phyloP scores from a whole-genome alignment of 2,113 vertebrate genomes.

The Oenanthe melanoleuca region DNA sequence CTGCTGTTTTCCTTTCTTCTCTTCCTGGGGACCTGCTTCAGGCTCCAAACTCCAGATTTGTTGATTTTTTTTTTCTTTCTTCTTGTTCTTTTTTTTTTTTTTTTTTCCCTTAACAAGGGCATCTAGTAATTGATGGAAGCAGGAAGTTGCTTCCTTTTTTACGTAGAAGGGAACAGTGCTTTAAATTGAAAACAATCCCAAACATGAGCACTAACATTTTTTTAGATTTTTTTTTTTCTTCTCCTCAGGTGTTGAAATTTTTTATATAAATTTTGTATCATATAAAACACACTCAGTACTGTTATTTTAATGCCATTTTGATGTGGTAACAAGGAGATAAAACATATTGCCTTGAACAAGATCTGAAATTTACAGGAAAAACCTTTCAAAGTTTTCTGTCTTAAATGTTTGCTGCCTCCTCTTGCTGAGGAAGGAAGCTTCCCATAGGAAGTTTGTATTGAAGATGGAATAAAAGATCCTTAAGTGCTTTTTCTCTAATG shows the following conservation, averaged over 20 bases:
- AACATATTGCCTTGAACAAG: background rate
- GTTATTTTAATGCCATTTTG: background rate
- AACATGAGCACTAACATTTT: background rate
- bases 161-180: background rate
- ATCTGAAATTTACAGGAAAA: background rate
- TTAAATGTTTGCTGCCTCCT: background rate
- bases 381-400: background rate
- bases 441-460: background rate
- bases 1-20: conserved; percentile 2
- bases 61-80: background rate
- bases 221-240: background rate
- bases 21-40: background rate
- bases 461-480: background rate
- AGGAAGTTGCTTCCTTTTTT: background rate
- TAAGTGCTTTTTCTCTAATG: background rate
- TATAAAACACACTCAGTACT: background rate
- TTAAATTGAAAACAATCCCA: background rate
- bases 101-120: background rate
- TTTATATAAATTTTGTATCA: background rate
- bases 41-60: background rate
- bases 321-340: background rate
- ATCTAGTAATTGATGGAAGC: background rate
- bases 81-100: too few relatives aligned
- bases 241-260: accelerated
- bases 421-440: background rate